phyloP scores from a whole-genome alignment of 2,888 invertebrate species.

The Andrena fulva region DNA sequence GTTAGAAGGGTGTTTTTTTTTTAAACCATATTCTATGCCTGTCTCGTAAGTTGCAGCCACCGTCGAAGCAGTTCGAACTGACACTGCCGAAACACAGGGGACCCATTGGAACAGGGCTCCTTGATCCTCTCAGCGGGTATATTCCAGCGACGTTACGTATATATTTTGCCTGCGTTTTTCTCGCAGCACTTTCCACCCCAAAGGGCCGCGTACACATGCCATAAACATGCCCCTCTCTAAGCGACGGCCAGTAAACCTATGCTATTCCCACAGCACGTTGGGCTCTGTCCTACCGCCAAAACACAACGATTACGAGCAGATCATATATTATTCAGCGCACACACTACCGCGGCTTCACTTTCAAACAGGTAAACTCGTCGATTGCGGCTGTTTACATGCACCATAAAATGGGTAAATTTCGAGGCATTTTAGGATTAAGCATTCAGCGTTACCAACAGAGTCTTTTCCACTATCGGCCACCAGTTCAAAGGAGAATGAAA shows the following conservation, averaged over 20 bases:
- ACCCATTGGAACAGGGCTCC: constrained; percentile 28
- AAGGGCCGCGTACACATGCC: constrained; percentile 32
- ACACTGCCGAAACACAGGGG: constrained; percentile 47
- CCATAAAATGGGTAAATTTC: constrained; percentile 2
- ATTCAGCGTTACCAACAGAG: neutral
- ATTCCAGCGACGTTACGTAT: constrained; percentile 22
- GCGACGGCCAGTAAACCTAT: constrained; percentile 32
- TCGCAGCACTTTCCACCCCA: constrained; percentile 29
- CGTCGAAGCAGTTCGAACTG: constrained; percentile 30
- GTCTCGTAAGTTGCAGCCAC: constrained; percentile 31
- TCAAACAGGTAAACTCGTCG: constrained; percentile 28
- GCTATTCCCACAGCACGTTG: constrained; percentile 61
- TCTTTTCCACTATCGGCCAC: no score
- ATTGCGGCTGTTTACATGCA: constrained; percentile 31
- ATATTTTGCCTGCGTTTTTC: constrained; percentile 48
- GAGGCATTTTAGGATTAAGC: constrained; percentile 3
- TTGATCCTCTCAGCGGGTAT: constrained; percentile 34
- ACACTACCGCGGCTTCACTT: constrained; percentile 11
- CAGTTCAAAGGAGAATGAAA: no score
- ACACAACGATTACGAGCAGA: constrained; percentile 51
- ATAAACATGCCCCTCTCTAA: constrained; percentile 62
- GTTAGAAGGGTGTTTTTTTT: neutral
- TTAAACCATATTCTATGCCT: neutral
- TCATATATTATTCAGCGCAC: constrained; percentile 71
- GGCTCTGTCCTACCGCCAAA: constrained; percentile 44